These are phyloP conservation scores for Amphibalanus amphitrite DNA, from an alignment of 1,140 invertebrate species.

Conservation along the genomic window DNA sequence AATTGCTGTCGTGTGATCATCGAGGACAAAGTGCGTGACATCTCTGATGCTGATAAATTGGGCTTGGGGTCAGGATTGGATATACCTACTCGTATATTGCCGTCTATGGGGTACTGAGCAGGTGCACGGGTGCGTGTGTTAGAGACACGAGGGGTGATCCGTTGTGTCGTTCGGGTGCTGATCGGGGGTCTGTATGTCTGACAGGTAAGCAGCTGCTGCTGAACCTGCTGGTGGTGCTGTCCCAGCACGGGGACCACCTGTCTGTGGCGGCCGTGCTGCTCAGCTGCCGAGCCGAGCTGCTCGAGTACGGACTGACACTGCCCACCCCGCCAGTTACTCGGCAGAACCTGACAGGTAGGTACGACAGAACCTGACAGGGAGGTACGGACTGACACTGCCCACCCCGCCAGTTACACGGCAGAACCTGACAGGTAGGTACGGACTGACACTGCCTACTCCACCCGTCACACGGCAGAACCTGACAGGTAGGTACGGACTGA, in stretches of 20 bases:
- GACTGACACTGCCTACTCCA: background rate
- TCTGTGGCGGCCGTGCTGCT: slow-evolving; percentile 68
- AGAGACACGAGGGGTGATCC: too few relatives aligned
- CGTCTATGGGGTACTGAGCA: too few relatives aligned
- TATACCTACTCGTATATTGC: too few relatives aligned
- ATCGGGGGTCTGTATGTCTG: slow-evolving; percentile 16
- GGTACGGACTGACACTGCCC: background rate
- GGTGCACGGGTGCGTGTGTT: too few relatives aligned
- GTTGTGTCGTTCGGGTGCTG: too few relatives aligned
- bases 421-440: background rate
- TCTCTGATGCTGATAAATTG: too few relatives aligned
- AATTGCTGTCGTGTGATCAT: too few relatives aligned
- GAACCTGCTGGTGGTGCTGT: slow-evolving; percentile 79
- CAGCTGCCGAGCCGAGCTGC: slow-evolving; percentile 51
- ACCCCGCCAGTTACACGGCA: slow-evolving; percentile 20
- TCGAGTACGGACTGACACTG: slow-evolving; percentile 48
- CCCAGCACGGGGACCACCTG: slow-evolving; percentile 74
- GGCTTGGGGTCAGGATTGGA: too few relatives aligned
- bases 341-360: slow-evolving; percentile 56
- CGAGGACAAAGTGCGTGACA: too few relatives aligned
- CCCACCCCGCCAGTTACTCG: slow-evolving; percentile 41
- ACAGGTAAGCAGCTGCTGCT: slow-evolving; percentile 64
- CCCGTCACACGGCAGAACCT: background rate
- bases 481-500: background rate
- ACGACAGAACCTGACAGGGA: slow-evolving; percentile 13